A percentile compares a stretch with the other conserved stretches of the same genome.
Conservation (phyloP, 2,888 invertebrate genomes). For the Rotaria socialis region DNA sequence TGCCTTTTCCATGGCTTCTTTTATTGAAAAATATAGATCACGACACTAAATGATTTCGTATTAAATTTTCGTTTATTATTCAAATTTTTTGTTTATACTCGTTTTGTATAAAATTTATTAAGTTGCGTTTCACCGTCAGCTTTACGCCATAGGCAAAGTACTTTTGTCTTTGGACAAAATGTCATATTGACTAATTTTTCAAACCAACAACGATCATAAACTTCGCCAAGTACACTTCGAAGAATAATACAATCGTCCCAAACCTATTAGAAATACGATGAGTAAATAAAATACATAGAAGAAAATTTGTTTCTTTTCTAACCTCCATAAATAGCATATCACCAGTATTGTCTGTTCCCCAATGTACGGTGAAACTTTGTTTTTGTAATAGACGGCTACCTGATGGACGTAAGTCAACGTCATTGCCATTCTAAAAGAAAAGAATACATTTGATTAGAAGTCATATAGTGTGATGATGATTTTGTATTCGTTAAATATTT, state of each 20-base stretch:
- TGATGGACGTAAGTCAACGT: slow-evolving; percentile 89
- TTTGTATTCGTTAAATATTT: not conserved
- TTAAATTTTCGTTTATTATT: not conserved
- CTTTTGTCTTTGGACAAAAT: slow-evolving; percentile 94
- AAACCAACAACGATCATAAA: slow-evolving; percentile 85
- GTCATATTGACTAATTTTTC: slow-evolving; percentile 98
- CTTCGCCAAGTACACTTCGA: slow-evolving; percentile 63
- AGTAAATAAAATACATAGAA: not conserved
- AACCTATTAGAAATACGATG: slow-evolving; percentile 66
- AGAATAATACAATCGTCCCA: slow-evolving; percentile 78
- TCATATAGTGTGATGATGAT: not conserved
- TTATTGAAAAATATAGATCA: slow-evolving; percentile 94
- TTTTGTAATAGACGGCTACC: slow-evolving; percentile 89
- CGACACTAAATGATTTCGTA: slow-evolving; percentile 72
- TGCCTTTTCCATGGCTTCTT: slow-evolving; percentile 90
- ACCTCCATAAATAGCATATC: slow-evolving; percentile 65
- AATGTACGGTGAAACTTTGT: slow-evolving; percentile 95
- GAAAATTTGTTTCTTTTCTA: slow-evolving; percentile 35
- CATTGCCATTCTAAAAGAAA: slow-evolving; percentile 79
- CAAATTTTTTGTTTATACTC: slow-evolving; percentile 66
- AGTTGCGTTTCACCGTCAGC: slow-evolving; percentile 65
- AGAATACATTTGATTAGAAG: too few relatives aligned
- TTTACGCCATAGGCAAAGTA: slow-evolving; percentile 91
- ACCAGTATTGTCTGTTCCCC: slow-evolving; percentile 84
- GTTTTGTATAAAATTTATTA: slow-evolving; percentile 96